Conservation (phyloP, 1,140 invertebrate species). For the Drosophila ercepeae region DNA sequence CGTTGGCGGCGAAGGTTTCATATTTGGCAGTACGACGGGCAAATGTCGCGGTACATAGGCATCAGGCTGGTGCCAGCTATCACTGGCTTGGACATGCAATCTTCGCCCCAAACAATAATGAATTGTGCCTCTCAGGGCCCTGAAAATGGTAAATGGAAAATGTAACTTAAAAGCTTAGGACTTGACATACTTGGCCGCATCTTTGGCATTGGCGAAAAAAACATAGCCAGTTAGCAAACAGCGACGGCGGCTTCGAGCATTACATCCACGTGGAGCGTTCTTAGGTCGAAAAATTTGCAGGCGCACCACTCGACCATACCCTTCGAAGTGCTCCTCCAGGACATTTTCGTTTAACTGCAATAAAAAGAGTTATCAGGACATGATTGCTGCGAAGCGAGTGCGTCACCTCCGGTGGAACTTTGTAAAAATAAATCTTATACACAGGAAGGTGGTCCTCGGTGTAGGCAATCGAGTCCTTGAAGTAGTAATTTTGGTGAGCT, state of each 20-base stretch:
- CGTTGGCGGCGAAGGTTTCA: neutral
- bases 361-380: neutral
- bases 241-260: neutral
- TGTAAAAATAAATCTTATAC: conserved; percentile 46
- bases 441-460: conserved; percentile 67
- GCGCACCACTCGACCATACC: conserved; percentile 39
- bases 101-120: conserved; percentile 25
- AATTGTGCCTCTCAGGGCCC: conserved; percentile 17
- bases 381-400: neutral
- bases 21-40: neutral
- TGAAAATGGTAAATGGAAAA: too few relatives aligned
- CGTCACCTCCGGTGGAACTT: conserved; percentile 34
- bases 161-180: neutral
- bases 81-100: conserved; percentile 39
- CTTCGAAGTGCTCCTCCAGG: conserved; percentile 17
- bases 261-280: neutral
- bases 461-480: conserved; percentile 48
- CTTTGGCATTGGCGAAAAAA: conserved; percentile 18
- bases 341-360: conserved; percentile 16
- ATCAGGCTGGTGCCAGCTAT: conserved; percentile 70
- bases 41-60: conserved; percentile 7
- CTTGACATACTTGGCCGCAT: conserved; percentile 58
- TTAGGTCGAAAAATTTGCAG: conserved; percentile 10
- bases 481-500: conserved; percentile 36
- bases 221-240: conserved; percentile 37